Conservation (phyloP, 2,888 invertebrate species). For the Isoperla grammatica region DNA sequence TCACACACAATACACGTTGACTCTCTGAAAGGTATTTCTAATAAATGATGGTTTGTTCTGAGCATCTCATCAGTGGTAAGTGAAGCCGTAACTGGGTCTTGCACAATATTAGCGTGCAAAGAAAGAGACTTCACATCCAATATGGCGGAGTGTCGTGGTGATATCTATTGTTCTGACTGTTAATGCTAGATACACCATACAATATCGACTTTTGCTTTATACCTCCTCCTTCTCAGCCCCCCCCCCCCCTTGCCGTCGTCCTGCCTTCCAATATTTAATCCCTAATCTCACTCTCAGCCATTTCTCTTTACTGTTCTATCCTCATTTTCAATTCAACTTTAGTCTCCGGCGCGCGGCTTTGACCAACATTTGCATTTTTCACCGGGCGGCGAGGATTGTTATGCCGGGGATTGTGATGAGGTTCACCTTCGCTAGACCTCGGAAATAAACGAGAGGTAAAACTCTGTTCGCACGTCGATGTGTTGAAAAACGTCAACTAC, state of each 20-base stretch:
- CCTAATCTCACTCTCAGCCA: constrained; percentile 26
- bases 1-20: too few relatives aligned
- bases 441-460: too few relatives aligned
- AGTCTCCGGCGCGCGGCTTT: background rate
- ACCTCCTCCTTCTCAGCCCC: constrained; percentile 3
- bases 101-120: too few relatives aligned
- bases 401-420: too few relatives aligned
- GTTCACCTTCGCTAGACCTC: too few relatives aligned
- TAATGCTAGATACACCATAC: constrained; percentile 25
- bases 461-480: too few relatives aligned
- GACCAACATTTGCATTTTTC: constrained; percentile 8
- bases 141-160: constrained; percentile 4
- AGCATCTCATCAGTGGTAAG: too few relatives aligned
- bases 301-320: constrained; percentile 9
- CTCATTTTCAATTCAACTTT: constrained; percentile 6
- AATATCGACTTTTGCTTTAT: constrained; percentile 27
- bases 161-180: constrained; percentile 26
- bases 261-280: constrained; percentile 27
- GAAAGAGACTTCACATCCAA: background rate
- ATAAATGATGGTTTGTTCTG: too few relatives aligned
- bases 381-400: background rate
- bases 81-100: too few relatives aligned
- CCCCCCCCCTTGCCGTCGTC: constrained; percentile 4
- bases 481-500: too few relatives aligned
- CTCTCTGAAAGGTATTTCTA: too few relatives aligned